Evolutionary conservation across 2,888 invertebrate genomes (phyloP).

Genomic region (Heliconius erato): DNA sequence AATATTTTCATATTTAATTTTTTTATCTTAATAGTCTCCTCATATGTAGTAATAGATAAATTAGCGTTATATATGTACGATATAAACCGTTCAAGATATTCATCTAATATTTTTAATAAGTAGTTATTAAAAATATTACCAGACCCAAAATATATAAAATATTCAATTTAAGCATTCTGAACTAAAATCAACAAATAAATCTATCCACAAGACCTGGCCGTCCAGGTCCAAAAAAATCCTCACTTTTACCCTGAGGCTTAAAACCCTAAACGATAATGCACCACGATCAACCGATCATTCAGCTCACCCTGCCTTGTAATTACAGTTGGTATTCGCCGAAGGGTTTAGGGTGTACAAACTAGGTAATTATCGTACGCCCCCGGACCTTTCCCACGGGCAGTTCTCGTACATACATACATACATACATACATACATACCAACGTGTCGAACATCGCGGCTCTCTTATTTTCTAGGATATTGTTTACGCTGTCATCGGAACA

Average conservation of each 20-base stretch:
- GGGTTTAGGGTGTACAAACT: conserved; percentile 79
- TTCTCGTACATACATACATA: conserved; percentile 76
- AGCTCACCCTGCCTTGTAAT: conserved; percentile 65
- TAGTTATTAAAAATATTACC: no score
- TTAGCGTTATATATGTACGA: no score
- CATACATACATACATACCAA: conserved; percentile 60
- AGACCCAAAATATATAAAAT: no score
- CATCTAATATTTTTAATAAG: no score
- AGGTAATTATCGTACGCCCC: conserved; percentile 81
- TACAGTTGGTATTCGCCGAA: conserved; percentile 66
- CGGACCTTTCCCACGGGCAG: conserved; percentile 81
- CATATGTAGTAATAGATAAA: no score
- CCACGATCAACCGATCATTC: conserved; percentile 39
- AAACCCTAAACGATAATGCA: conserved; percentile 16
- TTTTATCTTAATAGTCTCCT: neutral
- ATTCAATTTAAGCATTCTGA: neutral
- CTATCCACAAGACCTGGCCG: neutral
- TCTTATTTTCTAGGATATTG: conserved; percentile 44
- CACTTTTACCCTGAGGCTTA: neutral
- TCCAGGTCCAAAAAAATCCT: conserved; percentile 26
- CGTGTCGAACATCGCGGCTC: conserved; percentile 75
- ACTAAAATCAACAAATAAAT: neutral
- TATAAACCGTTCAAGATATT: no score
- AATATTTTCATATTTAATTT: conserved; percentile 21
- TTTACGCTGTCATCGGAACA: conserved; percentile 63